Conservation (phyloP, 2,797 vertebrate genomes). For the Chaunax sp. region DNA sequence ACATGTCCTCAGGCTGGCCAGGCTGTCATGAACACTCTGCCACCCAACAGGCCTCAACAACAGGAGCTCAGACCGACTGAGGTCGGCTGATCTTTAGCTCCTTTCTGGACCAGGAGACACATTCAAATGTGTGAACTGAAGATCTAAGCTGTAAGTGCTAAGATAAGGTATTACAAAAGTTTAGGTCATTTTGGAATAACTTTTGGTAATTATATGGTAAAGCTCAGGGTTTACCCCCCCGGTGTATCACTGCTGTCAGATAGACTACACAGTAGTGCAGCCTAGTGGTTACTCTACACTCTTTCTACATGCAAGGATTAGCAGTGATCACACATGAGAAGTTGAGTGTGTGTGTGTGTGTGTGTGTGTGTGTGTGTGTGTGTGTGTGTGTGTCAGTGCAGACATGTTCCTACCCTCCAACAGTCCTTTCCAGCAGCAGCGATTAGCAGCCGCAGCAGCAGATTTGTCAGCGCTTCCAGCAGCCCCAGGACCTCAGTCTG, state of each 20-base stretch:
- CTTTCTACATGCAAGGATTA: conserved; percentile 1
- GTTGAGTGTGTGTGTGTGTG: background rate
- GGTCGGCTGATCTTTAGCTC: too few species aligned
- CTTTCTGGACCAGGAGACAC: too few species aligned
- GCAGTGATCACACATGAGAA: conserved; percentile 13
- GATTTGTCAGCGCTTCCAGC: conserved; percentile 24
- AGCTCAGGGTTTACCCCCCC: conserved; percentile 5
- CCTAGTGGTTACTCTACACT: conserved; percentile 37
- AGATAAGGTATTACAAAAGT: background rate
- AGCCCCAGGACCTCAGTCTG: conserved; percentile 34
- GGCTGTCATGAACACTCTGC: too few species aligned
- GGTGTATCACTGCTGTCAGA: background rate
- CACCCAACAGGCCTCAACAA: too few species aligned
- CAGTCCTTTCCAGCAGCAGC: conserved; percentile 51
- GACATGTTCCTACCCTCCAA: conserved; percentile 42
- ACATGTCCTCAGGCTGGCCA: too few species aligned
- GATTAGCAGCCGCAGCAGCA: conserved; percentile 45
- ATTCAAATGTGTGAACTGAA: background rate
- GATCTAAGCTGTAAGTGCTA: background rate
- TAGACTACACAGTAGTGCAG: conserved; percentile 42
- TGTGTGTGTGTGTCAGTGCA: background rate
- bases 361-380: too few species aligned
- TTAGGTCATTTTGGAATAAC: too few species aligned
- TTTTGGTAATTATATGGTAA: background rate
- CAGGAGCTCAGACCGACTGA: too few species aligned